These are phyloP conservation scores for Rhagoletis pomonella DNA, from an alignment of 1,140 invertebrate species.

Conservation along the genomic window DNA sequence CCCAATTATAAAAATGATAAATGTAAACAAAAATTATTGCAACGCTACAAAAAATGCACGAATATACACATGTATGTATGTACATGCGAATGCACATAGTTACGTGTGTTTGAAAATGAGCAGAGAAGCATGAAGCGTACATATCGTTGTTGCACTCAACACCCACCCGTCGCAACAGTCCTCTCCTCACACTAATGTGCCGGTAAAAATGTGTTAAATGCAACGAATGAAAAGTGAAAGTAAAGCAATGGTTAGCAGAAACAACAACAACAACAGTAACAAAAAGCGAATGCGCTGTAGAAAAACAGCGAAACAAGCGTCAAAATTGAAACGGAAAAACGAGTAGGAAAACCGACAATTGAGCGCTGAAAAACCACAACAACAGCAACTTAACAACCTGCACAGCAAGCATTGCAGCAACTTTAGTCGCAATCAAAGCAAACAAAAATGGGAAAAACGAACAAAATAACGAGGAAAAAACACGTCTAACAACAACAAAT, in stretches of 20 bases:
- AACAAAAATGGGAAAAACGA: not conserved
- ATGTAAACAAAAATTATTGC: not conserved
- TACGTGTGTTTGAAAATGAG: not conserved
- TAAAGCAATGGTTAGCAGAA: not conserved
- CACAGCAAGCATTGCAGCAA: not conserved
- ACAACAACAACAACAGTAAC: not conserved
- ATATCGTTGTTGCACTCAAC: not conserved
- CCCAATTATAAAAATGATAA: not conserved
- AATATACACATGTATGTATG: not conserved
- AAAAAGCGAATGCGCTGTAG: not conserved
- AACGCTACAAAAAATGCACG: not conserved
- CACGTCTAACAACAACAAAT: not conserved
- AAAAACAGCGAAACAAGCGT: not conserved
- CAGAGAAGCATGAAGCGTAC: not conserved
- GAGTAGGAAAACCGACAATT: not conserved
- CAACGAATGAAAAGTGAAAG: constrained; percentile 43
- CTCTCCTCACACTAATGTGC: not conserved
- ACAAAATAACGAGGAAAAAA: not conserved
- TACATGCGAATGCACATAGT: not conserved
- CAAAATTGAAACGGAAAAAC: not conserved
- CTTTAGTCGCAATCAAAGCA: not conserved
- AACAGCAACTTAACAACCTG: not conserved
- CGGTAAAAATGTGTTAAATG: constrained; percentile 33
- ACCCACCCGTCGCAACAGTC: not conserved
- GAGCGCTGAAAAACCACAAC: not conserved